Base-by-base conservation (phyloP, 2,797 vertebrate genomes). In the Eremophila alpestris region DNA sequence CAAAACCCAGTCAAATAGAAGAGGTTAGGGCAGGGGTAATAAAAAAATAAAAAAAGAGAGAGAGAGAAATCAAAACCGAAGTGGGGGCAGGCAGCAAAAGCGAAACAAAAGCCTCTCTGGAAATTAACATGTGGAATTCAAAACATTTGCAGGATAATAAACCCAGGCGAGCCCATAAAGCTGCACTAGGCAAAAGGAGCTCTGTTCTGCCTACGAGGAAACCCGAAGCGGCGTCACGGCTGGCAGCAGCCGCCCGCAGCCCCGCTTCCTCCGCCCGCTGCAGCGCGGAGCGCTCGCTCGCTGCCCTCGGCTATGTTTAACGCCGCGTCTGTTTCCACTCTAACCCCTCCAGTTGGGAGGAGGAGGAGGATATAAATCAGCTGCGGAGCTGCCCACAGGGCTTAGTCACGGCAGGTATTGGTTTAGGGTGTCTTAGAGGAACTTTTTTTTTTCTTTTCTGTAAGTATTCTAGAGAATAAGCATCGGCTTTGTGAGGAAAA, bases 391-490 rank as follows among this genome's bases (percentile, higher is more conserved):
- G 85, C 94, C 96, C 91, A 93, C 93, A 80, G 92, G 90, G 93
- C 92, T 96, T 93, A 96, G 82, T 95, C 96, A 96, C 93, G 96
- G 95, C 94, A 93, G 92, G 90, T 96, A 95, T 90, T 97, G 94
- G 94, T 96, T 97, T 94, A 95, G 87, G 82, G 85, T 83, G 83
- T 94, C 89, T 89, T 94, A 93, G 81, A 96, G 83, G 69, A 93
- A 81, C 60, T 59, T 56, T 30, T 70, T 77, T 79, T 54, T 58
- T 36, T 73, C 4, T 9, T 23, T 3, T 4, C 41, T 90, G 67
- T 30, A 91, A 95, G 85, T 95, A 87, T 96, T 95, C 96, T 95
- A 97, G 94, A 89, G 94, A 97, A 96, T 96, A 94, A 94, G 85
- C n/a, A 9, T 77, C 7, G 18, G 74, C 94, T 94, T 96, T 96